These are phyloP conservation scores for Acomys russatus DNA, from an alignment of 2,797 vertebrate species.

Conservation along the genomic window DNA sequence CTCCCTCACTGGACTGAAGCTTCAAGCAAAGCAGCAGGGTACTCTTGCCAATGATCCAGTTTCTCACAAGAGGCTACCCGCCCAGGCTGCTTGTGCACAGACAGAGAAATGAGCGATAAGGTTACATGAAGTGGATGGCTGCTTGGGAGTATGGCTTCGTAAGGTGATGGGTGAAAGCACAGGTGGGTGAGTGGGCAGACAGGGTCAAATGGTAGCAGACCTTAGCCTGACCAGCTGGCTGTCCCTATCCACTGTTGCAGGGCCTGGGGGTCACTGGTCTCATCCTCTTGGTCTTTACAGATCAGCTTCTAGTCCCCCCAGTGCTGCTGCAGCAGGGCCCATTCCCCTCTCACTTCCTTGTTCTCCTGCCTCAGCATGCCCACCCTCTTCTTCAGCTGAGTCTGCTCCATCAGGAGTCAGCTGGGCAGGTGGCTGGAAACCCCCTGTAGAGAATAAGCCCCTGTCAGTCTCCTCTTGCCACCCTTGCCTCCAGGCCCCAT, in stretches of 20 bases:
- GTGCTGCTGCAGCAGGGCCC: conserved; percentile 94
- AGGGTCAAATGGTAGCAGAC: neutral
- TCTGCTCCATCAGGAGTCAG: conserved; percentile 93
- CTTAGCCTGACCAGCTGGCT: neutral
- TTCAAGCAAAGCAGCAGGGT: neutral
- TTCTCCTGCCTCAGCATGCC: conserved; percentile 92
- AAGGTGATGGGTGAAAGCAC: neutral
- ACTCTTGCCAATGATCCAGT: neutral
- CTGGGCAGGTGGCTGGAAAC: conserved; percentile 93
- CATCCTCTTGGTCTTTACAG: conserved; percentile 93
- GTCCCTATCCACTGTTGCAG: conserved; percentile 94
- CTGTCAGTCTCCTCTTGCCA: neutral
- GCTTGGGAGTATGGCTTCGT: neutral
- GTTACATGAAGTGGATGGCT: neutral
- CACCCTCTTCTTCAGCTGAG: conserved; percentile 95
- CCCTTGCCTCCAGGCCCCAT: neutral
- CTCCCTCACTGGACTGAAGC: neutral
- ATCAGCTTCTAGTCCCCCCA: conserved; percentile 96
- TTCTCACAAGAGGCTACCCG: neutral
- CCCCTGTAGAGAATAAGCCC: neutral
- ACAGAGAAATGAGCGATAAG: no score
- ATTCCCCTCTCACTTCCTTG: conserved; percentile 93
- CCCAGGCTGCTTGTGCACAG: neutral
- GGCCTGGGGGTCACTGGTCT: conserved; percentile 94
- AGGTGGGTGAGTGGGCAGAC: no score